Evolutionary conservation across 35 echinoderm and acorn worm species (phyloP), one percentile per base, ranked within the genome.

Genomic region (Chiridota heheva): DNA sequence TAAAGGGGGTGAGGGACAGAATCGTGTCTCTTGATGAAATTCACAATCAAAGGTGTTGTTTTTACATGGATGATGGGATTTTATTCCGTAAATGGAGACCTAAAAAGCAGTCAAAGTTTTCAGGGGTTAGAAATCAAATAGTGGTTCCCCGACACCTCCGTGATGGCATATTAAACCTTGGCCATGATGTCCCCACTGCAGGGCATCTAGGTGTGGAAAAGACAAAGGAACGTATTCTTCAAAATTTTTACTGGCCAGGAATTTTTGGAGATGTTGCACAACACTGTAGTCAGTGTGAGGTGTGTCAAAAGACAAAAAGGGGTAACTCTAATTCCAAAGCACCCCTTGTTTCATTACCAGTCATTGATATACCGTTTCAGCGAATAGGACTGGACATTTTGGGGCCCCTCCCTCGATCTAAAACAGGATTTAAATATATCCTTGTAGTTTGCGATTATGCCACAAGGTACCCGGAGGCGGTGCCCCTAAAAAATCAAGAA

Each of bases 261-360:
- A 60, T 84, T 36, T 84, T 84, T 57, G 32, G 42, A 30, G 81
- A 84, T 70, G 46, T 72, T 58, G 48, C 27, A 18, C 58, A 36
- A 20, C 75, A 63, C 2, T 84, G 81, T 29, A 39, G 44, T 29
- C 86, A 58, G 12, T 86, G 80, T 78, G 88, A 90, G 34, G 61
- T 86, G 3, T 90, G 88, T 53, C 88, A 90, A 56, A 63, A 63
- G 36, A 85, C 88, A 5, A 30, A 40, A 36, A 65, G 45, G 4
- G 86, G 86, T 39, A 72, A 72, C 1, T 76, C 70, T 20, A 66
- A 44, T 30, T 75, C 18, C 5, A 73, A 73, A 84, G 41, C 73
- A 45, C 67, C 77, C 15, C 29, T 89, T 42, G 40, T 51, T 15
- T 75, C 49, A 41, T 20, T 55, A 7, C 64, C 81, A 16, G 5